Conservation (phyloP, 2,888 invertebrate genomes). For the Plebejus melissa region DNA sequence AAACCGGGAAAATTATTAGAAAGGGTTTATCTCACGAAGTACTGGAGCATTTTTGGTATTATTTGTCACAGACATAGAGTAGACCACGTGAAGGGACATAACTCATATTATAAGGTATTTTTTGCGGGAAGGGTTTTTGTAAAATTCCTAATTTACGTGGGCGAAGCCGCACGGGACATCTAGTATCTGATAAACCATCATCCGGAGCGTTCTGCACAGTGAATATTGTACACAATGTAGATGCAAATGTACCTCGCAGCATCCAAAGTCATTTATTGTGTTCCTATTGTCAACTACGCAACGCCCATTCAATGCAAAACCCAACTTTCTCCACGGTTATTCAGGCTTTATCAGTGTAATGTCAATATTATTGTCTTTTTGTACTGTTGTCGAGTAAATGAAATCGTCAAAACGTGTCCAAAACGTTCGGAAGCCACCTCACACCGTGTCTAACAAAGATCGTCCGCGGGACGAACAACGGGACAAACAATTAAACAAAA, state of each 20-base stretch:
- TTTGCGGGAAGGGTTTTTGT: too few relatives aligned
- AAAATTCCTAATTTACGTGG: too few relatives aligned
- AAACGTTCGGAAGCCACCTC: constrained; percentile 26
- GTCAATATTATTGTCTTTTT: constrained; percentile 25
- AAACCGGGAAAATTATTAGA: too few relatives aligned
- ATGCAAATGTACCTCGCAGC: constrained; percentile 2
- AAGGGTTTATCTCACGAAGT: too few relatives aligned
- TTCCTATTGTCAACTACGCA: not conserved
- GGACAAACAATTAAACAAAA: constrained; percentile 17
- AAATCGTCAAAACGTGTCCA: constrained; percentile 21
- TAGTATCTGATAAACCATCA: constrained; percentile 3
- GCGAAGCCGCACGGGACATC: not conserved
- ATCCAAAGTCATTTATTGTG: not conserved
- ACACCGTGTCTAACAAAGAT: constrained; percentile 24
- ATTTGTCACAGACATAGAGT: too few relatives aligned
- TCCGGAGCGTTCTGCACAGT: not conserved
- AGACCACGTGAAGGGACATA: too few relatives aligned
- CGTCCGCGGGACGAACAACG: constrained; percentile 23
- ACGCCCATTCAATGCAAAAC: not conserved
- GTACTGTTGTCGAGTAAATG: constrained; percentile 10
- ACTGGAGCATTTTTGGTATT: too few relatives aligned
- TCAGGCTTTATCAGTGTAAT: constrained; percentile 15
- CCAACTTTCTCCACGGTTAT: constrained; percentile 19
- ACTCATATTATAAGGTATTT: too few relatives aligned
- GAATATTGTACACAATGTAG: constrained; percentile 4